Evolutionary conservation across 2,888 invertebrate genomes (phyloP).

Genomic region (Rotaria sp.): DNA sequence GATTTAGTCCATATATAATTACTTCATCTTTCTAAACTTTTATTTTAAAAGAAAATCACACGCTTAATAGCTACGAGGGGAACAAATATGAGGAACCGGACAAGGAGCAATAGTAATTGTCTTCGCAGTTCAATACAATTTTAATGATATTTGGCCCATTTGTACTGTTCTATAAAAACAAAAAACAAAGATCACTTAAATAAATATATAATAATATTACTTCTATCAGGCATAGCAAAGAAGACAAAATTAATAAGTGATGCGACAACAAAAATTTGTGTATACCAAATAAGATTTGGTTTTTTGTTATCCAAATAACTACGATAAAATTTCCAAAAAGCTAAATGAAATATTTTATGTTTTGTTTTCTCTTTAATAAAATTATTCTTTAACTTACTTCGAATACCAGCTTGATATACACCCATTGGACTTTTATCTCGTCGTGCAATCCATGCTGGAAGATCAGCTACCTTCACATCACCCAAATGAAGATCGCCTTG

Average conservation of each 20-base stretch:
- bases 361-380: neutral
- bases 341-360: neutral
- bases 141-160: slow-evolving; percentile 25
- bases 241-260: neutral
- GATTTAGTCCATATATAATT: neutral
- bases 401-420: neutral
- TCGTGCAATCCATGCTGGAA: neutral
- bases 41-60: slow-evolving; percentile 7
- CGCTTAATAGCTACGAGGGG: neutral
- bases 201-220: neutral
- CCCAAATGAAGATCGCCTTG: neutral
- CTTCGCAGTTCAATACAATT: neutral
- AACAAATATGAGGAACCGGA: neutral
- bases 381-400: neutral
- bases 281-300: slow-evolving; percentile 22
- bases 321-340: slow-evolving; percentile 24
- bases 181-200: neutral
- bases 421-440: neutral
- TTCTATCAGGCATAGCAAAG: neutral
- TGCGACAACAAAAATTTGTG: neutral
- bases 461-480: neutral
- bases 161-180: neutral
- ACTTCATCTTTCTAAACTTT: slow-evolving; percentile 12
- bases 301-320: slow-evolving; percentile 3
- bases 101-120: neutral